Base-by-base conservation (phyloP, 2,113 vertebrate genomes). In the Pampusana beccarii region DNA sequence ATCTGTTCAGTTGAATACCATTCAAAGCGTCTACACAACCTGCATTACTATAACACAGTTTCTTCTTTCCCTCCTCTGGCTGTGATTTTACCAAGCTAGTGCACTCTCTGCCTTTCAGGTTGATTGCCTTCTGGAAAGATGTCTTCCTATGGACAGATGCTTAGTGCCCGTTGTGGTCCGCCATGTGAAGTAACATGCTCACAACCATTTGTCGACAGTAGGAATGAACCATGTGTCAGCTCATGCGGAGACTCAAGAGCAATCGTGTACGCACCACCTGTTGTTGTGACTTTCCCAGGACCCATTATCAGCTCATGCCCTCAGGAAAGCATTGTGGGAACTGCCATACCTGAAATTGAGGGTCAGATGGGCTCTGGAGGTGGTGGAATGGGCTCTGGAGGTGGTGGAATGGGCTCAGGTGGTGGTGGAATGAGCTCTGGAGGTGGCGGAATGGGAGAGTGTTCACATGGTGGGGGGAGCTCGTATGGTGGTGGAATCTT, bases 281-380 rank as follows among this genome's bases (percentile, higher is more conserved):
- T 96, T 25, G 61, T 94, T 0, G 85, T 96, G 66, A 94, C 90
- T 1, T 97, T 97, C 70, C 96, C 96, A 0, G 96, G 96, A 13
- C 96, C 96, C 70, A 90, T 95, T 48, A 93, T 96, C 48, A 38
- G 29, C 85, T 60, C 93, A 0, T 97, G 96, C 62, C 93, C 96
- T 77, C 94, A 95, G 0, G 70, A 97, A 33, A 75, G 93, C n/a
- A 4, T 82, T 7, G 73, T 96, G 4, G 92, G 93, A 16, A 33
- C 77, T 0, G n/a, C 65, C 51, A 4, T 87, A 0, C 93, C 95
- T 3, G 28, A 95, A 26, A 71, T 92, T 20, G 70, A 53, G 3
- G 91, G 95, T 8, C 46, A 60, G 2, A 62, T 46, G 31, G 88
- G 86, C 16, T 88, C 40, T 0, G 75, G 74, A 46, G 64, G 74